Conservation (phyloP, 2,888 invertebrate genomes). For the Crocallis elinguaria region DNA sequence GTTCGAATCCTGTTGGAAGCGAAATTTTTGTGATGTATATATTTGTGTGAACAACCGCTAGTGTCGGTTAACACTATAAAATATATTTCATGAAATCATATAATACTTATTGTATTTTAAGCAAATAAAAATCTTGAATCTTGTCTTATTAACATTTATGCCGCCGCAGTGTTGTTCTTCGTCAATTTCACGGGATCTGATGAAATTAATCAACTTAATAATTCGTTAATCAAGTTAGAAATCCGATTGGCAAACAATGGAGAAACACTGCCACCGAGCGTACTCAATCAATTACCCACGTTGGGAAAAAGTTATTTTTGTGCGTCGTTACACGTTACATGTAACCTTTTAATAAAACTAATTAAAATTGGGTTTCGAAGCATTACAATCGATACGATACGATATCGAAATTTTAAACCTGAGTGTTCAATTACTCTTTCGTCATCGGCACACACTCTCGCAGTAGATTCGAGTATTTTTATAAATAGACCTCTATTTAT, state of each 20-base stretch:
- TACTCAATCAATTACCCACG: constrained; percentile 41
- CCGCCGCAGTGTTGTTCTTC: constrained; percentile 49
- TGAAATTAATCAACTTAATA: constrained; percentile 58
- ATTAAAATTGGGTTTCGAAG: not conserved
- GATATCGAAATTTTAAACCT: too few relatives aligned
- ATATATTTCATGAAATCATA: too few relatives aligned
- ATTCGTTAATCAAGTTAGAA: constrained; percentile 64
- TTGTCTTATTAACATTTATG: constrained; percentile 42
- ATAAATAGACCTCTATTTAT: too few relatives aligned
- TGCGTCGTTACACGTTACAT: constrained; percentile 33
- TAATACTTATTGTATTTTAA: too few relatives aligned
- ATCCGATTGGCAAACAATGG: constrained; percentile 58
- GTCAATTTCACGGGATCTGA: constrained; percentile 55
- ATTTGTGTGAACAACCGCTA: too few relatives aligned
- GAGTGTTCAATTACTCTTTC: too few relatives aligned
- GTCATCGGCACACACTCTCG: too few relatives aligned
- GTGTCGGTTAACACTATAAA: too few relatives aligned
- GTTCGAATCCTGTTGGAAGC: too few relatives aligned
- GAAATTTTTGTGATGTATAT: too few relatives aligned
- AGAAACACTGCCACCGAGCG: constrained; percentile 42
- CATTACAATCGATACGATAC: not conserved
- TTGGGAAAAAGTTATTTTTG: constrained; percentile 48
- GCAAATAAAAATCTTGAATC: too few relatives aligned
- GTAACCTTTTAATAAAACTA: not conserved
- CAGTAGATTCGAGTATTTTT: too few relatives aligned